Base-by-base conservation (phyloP, 23 tunicate genomes). In the Trididemnum nubilum region DNA sequence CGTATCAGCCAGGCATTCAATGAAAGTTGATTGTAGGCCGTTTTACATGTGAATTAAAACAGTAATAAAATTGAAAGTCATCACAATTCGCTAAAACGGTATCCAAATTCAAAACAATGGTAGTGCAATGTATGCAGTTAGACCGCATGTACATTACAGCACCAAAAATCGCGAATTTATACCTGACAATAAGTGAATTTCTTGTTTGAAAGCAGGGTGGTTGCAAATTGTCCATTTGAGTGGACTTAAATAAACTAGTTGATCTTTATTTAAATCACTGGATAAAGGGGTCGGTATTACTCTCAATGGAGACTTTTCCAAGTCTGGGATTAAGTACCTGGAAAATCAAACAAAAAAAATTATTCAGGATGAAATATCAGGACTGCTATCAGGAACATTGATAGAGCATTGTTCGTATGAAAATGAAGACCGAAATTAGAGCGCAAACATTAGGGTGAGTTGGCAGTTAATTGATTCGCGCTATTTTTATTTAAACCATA, bases 221-320 rank as follows among this genome's bases (percentile, higher is more conserved):
- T 57, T 2, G 39, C 81, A 77, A 18, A 77, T 54, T 29, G 31
- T 7, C 81, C 81, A 77, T 33, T 57, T 54, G 12, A 66, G 22
- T 25, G 81, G 31, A 27, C 54, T 33, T 77, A 77, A 24, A 33
- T 70, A n/a, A 23, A 85, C 26, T 0, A 23, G 2, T 1, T 78
- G 51, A 4, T 70, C 54, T 18, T 21, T 25, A 49, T 85, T 25
- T 21, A 85, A 36, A 2, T 79, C 51, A 57, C 34, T 32, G 19
- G 2, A 9, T 23, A 85, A 35, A 2, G 84, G 83, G 33, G 84
- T 70, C 22, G 90, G 90, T 2, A 85, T 25, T 15, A 85, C 51
- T 22, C 64, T 58, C 37, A 51, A 50, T 22, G 84, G 74, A 24
- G 74, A 1, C 0, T 0, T 25, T 19, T 39, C 36, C 36, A 64